Evolutionary conservation across 2,888 invertebrate species (phyloP), one percentile per base, ranked within the genome.

Genomic region (Venusia cambrica): DNA sequence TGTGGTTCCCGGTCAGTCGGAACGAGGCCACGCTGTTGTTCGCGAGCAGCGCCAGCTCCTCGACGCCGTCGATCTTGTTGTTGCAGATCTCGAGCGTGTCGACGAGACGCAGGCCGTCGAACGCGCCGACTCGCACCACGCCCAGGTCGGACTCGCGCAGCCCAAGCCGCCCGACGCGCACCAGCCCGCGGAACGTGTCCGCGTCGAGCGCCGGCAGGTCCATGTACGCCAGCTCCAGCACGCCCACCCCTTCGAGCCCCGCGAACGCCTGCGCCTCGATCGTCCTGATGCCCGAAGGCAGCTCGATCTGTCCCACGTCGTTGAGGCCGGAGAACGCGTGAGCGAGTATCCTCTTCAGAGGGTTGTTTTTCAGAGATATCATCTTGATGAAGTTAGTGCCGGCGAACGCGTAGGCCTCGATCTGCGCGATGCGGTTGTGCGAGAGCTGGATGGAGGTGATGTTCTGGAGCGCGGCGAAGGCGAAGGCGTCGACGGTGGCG

Each of bases 81-180:
- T 95, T 95, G 17, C 94, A 83, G 50, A 96, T 90, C 63, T 94
- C 93, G 13, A 96, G 78, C 20, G 89, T 90, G 26, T 92, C 92
- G 17, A 96, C 92, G 52, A 91, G 89, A 8, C 90, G 88, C 24
- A 96, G 79, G 0, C 94, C 94, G 28, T 92, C 91, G 64, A 96
- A 96, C 0, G 94, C 94, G 25, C 93, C 92, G 3, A 90, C 88
- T 50, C 89, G 89, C 19, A 96, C 90, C 4, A 93, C 83, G 0
- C 95, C 95, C 24, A 96, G 79, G 67, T 95, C 95, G 3, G 95
- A 95, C 58, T 95, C 95, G 45, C 95, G 93, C 38, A 95, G 89
- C 22, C 94, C 92, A 4, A 96, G 84, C 1, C 92, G 88, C 27
- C 92, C 91, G 2, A 95, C 92, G 54, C 94, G 92, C 9, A 91